Evolutionary conservation across 2,888 invertebrate species (phyloP), one percentile per base, ranked within the genome.

Genomic region (Ypsolopha sequella): DNA sequence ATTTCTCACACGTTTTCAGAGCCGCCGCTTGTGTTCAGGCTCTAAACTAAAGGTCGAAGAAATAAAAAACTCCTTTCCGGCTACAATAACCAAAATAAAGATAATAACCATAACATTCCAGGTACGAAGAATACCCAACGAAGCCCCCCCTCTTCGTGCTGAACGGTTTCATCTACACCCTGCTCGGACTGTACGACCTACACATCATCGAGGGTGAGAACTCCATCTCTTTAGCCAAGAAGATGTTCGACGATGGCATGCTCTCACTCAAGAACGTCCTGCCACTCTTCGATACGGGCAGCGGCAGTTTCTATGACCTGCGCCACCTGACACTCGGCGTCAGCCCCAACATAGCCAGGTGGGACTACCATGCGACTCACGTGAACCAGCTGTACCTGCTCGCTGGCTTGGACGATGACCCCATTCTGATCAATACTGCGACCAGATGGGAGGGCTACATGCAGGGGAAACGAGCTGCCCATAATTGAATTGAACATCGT

Each of bases 301-400:
- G 95, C 52, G 97, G 97, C 2, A 96, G 97, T 24, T 93, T 96
- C 56, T 99, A 99, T 73, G 99, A 99, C 86, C 88, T 99, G 51
- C 88, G 99, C 10, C 99, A 99, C 76, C 92, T 97, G 67, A 95
- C 95, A 0, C 80, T 97, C 38, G 94, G 95, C 14, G 92, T 94
- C 13, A 93, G 95, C 34, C 97, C 97, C 0, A 99, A 99, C 77
- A 88, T 98, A 55, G 99, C 99, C 0, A 88, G 99, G 52, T 98
- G 99, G 97, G 99, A 99, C 73, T 99, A 99, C 76, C 99, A 99
- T 80, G 95, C 97, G 0, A 98, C 98, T 0, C 99, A 99, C 74
- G 94, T 99, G 33, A 98, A 98, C 85, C 98, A 99, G 70, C 88
- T 98, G 57, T 90, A 99, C 57, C 88, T 97, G 52, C 82, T 99